A percentile compares a stretch with the other conserved stretches of the same genome.
Evolutionary conservation across 2,888 invertebrate genomes (phyloP).

Genomic region (Pycnomerus fuliginosus): DNA sequence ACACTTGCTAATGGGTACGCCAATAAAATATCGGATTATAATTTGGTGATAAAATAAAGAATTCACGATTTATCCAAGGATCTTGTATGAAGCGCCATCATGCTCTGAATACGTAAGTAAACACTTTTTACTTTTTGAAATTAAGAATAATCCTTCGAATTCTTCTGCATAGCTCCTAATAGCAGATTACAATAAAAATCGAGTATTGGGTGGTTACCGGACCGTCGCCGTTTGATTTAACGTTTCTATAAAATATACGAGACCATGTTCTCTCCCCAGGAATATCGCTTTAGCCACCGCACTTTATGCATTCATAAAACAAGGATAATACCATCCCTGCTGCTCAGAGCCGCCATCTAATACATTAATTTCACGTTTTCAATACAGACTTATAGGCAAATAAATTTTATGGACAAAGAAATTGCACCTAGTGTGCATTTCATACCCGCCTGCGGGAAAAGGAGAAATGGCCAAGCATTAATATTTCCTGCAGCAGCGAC

Average conservation of each 20-base stretch:
- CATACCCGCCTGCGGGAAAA: slow-evolving; percentile 1
- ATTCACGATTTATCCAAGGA: too few species aligned
- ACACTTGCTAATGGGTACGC: not conserved
- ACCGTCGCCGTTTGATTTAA: slow-evolving; percentile 15
- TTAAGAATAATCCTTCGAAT: too few species aligned
- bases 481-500: too few species aligned
- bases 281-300: slow-evolving; percentile 3
- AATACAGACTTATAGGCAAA: too few species aligned
- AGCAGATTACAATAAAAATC: too few species aligned
- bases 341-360: too few species aligned
- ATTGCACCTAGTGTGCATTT: not conserved
- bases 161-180: too few species aligned
- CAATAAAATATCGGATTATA: slow-evolving; percentile 4
- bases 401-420: slow-evolving; percentile 1
- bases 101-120: too few species aligned
- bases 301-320: slow-evolving; percentile 13
- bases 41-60: slow-evolving; percentile 6
- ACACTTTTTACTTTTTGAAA: too few species aligned
- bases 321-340: slow-evolving; percentile 7
- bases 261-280: slow-evolving; percentile 10
- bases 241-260: slow-evolving; percentile 13
- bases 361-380: too few species aligned
- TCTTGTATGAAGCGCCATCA: too few species aligned
- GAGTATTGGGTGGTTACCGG: slow-evolving; percentile 12
- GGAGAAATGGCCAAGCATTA: slow-evolving; percentile 5